Conservation (phyloP, 2,888 invertebrate species). For the Lepidochrysops patricia region DNA sequence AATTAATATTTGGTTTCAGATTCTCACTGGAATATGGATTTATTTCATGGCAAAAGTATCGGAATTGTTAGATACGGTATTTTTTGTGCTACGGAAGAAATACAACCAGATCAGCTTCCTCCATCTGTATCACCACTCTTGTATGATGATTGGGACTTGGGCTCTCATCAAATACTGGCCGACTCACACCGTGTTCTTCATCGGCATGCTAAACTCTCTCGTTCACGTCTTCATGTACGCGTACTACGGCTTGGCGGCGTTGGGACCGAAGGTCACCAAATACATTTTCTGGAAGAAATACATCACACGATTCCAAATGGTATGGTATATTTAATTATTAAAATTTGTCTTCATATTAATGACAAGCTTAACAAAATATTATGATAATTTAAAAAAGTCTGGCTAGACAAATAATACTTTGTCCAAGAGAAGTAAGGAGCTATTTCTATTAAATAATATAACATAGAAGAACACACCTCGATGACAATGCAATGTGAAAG, state of each 20-base stretch:
- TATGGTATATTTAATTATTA: constrained; percentile 45
- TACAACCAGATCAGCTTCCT: constrained; percentile 87
- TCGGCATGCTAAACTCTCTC: constrained; percentile 81
- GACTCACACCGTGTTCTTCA: constrained; percentile 81
- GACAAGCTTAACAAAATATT: not conserved
- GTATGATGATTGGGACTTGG: constrained; percentile 85
- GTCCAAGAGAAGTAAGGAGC: no score
- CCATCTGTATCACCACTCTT: constrained; percentile 90
- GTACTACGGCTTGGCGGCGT: constrained; percentile 84
- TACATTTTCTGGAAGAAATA: constrained; percentile 91
- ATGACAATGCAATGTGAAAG: no score
- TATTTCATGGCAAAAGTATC: constrained; percentile 85
- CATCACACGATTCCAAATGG: constrained; percentile 86
- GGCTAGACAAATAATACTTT: not conserved
- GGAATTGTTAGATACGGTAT: constrained; percentile 86
- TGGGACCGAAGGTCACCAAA: constrained; percentile 82
- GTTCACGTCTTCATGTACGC: constrained; percentile 89
- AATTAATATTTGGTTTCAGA: constrained; percentile 34
- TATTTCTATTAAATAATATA: no score
- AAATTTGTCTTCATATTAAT: not conserved
- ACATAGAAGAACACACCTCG: no score
- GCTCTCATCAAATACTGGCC: constrained; percentile 82
- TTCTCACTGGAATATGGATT: constrained; percentile 69
- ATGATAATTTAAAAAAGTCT: no score
- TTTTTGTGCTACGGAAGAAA: constrained; percentile 89